phyloP scores from a whole-genome alignment of 2,113 vertebrate species.

The Pampusana beccarii region DNA sequence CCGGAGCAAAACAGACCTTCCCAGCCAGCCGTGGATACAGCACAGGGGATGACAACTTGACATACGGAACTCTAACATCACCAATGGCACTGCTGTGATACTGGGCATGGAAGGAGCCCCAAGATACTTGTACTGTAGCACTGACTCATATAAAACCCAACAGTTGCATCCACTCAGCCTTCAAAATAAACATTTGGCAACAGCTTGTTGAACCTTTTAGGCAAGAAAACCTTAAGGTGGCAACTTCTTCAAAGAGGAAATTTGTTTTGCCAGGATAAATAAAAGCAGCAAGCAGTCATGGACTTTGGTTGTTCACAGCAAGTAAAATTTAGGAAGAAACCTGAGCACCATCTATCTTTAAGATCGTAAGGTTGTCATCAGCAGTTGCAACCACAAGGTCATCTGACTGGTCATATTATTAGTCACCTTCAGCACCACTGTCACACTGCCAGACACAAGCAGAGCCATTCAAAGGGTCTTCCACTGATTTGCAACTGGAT shows the following conservation, averaged over 20 bases:
- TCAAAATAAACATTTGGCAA: neutral
- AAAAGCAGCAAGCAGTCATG: neutral
- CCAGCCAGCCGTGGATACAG: neutral
- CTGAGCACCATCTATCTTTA: neutral
- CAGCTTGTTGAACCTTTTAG: neutral
- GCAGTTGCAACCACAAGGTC: neutral
- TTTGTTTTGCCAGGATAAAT: neutral
- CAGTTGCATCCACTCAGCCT: neutral
- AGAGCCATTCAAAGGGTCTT: neutral
- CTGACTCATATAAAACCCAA: neutral
- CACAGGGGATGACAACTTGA: neutral
- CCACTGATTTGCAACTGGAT: slow-evolving; percentile 16
- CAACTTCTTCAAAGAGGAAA: neutral
- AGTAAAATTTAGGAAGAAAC: slow-evolving; percentile 7
- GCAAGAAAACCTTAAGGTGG: neutral
- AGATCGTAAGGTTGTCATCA: neutral
- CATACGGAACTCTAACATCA: neutral
- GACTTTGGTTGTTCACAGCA: neutral
- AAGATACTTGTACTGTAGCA: neutral
- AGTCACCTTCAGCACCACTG: slow-evolving; percentile 11
- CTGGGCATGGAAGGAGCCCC: neutral
- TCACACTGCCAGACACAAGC: neutral
- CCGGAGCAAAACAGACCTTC: neutral
- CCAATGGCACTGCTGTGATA: neutral
- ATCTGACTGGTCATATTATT: neutral